phyloP scores from a whole-genome alignment of 1,140 invertebrate species.

The Ylistrum balloti region DNA sequence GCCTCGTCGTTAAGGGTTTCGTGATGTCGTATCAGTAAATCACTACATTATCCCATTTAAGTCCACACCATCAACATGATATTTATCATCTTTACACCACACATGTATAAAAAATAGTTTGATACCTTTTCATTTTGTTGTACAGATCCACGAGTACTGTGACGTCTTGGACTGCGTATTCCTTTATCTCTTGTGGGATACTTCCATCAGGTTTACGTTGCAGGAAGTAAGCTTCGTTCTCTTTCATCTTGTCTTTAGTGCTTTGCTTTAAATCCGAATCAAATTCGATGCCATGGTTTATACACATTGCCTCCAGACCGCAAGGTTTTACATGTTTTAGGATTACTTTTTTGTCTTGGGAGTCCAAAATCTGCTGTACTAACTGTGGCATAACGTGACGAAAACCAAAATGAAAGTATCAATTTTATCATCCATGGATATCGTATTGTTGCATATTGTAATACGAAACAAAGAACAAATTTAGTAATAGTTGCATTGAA shows the following conservation, averaged over 20 bases:
- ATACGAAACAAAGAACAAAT: too few species aligned
- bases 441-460: too few species aligned
- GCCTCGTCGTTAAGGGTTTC: too few species aligned
- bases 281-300: background rate
- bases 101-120: too few species aligned
- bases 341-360: background rate
- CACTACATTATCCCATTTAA: too few species aligned
- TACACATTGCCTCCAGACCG: background rate
- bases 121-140: background rate
- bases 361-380: background rate
- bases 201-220: background rate
- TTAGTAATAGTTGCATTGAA: too few species aligned
- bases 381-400: background rate
- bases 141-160: background rate
- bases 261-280: background rate
- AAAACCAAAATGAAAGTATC: too few species aligned
- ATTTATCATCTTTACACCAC: too few species aligned
- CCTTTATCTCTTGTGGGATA: background rate
- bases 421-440: too few species aligned
- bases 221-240: background rate
- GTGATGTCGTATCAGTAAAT: too few species aligned
- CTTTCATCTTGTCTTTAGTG: background rate
- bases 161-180: background rate
- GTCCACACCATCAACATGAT: too few species aligned
- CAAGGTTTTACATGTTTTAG: background rate